phyloP scores from a whole-genome alignment of 1,140 invertebrate species.

The Calephelis nemesis region DNA sequence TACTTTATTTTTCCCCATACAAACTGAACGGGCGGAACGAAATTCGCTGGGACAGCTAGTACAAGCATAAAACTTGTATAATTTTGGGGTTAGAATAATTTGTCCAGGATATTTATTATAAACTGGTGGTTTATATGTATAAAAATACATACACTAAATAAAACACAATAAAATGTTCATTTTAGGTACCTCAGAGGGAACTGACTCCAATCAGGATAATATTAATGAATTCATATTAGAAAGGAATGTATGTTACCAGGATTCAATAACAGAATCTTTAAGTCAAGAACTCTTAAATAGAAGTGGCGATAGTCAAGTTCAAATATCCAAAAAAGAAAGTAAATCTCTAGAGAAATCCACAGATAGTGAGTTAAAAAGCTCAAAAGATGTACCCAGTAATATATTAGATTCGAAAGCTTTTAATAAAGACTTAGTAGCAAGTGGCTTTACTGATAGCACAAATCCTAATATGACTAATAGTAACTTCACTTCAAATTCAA shows the following conservation, averaged over 20 bases:
- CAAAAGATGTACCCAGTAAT: conserved; percentile 63
- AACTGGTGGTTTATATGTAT: too few species aligned
- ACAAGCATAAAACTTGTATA: too few species aligned
- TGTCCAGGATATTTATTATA: too few species aligned
- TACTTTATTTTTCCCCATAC: too few species aligned
- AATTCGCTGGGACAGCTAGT: too few species aligned
- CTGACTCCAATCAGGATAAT: conserved; percentile 65
- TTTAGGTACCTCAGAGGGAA: conserved; percentile 63
- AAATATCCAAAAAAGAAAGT: conserved; percentile 53
- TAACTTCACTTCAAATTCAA: conserved; percentile 73
- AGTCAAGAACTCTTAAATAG: conserved; percentile 67
- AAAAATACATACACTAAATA: too few species aligned
- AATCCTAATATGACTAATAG: conserved; percentile 71
- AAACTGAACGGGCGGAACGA: too few species aligned
- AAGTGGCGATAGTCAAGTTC: conserved; percentile 59
- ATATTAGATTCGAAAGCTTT: conserved; percentile 65
- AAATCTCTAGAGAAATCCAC: conserved; percentile 61
- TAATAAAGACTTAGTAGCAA: conserved; percentile 53
- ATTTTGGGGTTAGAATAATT: too few species aligned
- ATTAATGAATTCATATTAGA: conserved; percentile 75
- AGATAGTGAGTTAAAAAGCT: conserved; percentile 70
- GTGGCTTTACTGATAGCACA: conserved; percentile 63
- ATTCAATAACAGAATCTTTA: conserved; percentile 71
- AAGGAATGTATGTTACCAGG: conserved; percentile 76
- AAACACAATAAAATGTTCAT: neutral